Percentiles rank a stretch among this genome's conserved stretches.
Conservation (phyloP, 2,888 invertebrate species). For the Agonum fuliginosum region DNA sequence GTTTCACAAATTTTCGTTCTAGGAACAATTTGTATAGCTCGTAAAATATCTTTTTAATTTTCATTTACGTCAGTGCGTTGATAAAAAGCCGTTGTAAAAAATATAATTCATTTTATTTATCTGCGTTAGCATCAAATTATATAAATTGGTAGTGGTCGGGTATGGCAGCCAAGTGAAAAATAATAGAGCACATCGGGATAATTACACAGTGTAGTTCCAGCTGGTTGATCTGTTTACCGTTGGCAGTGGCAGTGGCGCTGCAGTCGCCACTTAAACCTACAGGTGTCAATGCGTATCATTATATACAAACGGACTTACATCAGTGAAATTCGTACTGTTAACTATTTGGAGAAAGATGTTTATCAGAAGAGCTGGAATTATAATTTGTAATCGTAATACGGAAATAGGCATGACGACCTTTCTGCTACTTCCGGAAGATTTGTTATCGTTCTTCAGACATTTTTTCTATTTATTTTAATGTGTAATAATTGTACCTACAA, state of each 20-base stretch:
- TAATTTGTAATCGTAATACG: constrained; percentile 1
- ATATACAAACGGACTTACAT: background rate
- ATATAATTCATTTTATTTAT: constrained; percentile 55
- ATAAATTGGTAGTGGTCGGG: constrained; percentile 52
- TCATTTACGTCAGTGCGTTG: constrained; percentile 2
- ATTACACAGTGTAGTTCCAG: constrained; percentile 52
- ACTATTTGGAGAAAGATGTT: background rate
- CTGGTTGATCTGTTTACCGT: constrained; percentile 51
- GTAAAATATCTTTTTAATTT: background rate
- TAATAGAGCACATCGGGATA: constrained; percentile 54
- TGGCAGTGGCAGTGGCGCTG: constrained; percentile 50
- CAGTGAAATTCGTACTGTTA: constrained; percentile 5
- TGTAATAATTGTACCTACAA: no score
- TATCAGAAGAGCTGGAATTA: background rate
- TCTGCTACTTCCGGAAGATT: constrained; percentile 1
- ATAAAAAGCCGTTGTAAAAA: constrained; percentile 45
- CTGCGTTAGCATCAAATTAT: constrained; percentile 55
- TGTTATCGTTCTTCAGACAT: no score
- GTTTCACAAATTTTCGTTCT: no score
- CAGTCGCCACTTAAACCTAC: constrained; percentile 18
- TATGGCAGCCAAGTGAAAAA: constrained; percentile 48
- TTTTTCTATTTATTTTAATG: no score
- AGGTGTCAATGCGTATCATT: constrained; percentile 57
- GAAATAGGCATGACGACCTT: background rate
- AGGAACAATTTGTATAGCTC: no score